These are phyloP conservation scores for Polietes domitor DNA, from an alignment of 2,888 invertebrate species.

Conservation along the genomic window DNA sequence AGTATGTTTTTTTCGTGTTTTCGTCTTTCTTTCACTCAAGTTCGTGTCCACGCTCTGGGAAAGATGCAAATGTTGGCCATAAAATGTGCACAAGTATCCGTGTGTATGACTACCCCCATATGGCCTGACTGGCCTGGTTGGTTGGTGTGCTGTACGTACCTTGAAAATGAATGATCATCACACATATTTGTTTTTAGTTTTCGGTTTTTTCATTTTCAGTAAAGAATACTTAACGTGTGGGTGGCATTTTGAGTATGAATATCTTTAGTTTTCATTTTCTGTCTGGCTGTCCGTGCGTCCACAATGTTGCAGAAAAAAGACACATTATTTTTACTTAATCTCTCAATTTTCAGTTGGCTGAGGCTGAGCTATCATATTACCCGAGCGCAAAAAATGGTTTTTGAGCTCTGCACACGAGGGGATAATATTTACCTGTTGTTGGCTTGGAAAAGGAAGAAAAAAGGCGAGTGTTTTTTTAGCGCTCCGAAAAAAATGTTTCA, in stretches of 20 bases:
- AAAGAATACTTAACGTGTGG: conserved; percentile 54
- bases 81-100: neutral
- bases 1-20: neutral
- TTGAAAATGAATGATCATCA: conserved; percentile 65
- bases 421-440: conserved; percentile 20
- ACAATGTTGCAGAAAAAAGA: neutral
- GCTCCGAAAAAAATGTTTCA: conserved; percentile 14
- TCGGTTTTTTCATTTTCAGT: too few species aligned
- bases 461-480: neutral
- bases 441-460: neutral
- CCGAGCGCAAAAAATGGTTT: neutral
- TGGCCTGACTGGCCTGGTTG: neutral
- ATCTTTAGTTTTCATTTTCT: neutral
- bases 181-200: neutral
- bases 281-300: neutral
- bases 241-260: conserved; percentile 52
- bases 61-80: conserved; percentile 7
- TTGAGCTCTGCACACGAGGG: neutral
- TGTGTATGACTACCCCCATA: neutral
- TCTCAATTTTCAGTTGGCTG: conserved; percentile 61
- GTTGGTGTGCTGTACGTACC: conserved; percentile 3
- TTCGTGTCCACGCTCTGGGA: neutral
- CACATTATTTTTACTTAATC: conserved; percentile 49
- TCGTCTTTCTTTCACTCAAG: neutral
- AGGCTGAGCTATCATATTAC: conserved; percentile 60